Evolutionary conservation across 2,113 vertebrate genomes (phyloP), one percentile per base, ranked within the genome.

Genomic region (Thunnus thynnus): DNA sequence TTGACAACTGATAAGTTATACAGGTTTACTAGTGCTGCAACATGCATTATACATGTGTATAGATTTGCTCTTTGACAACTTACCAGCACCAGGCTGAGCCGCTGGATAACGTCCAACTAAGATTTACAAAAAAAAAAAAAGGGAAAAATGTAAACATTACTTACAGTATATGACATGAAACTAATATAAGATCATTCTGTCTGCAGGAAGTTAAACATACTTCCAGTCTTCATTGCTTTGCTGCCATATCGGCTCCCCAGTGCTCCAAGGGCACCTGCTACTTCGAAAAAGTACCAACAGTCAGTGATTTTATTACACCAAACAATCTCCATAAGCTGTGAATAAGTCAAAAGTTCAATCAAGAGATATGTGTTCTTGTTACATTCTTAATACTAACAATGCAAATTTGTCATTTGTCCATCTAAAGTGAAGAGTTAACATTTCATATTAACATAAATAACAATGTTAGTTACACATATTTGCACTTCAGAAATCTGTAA

Each of bases 221-320:
- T 51, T 81, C 89, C 91, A 46, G 88, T 69, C 50, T 94, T 95
- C 83, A 92, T 91, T 1, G 86, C 90, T 80, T 94, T 94, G 77
- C 10, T 90, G 56, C 84, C 88, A 50, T 93, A 92, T 69, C 91
- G 78, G 72, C 36, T 89, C 48, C 91, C 93, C 44, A 93, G 68
- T 0, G 92, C 88, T 70, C 91, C 91, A 0, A 91, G 90, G 9
- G 93, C 62, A 1, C 93, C 93, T n/a, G 81, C 22, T 9, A 76
- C 93, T 93, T 62, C 22, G 4, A 62, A 1, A 25, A 56, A 64
- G 36, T 3, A 44, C 20, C n/a, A 22, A 47, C 13, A 48, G n/a
- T 47, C 41, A 64, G 13, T 41, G 36, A 41, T 8, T 41, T 41
- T 41, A 41, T 41, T 41, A 41, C 36, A 41, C 36, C 36, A 30